Evolutionary conservation across 35 echinoderm and acorn worm genomes (phyloP), one percentile per base, ranked within the genome.

Genomic region (Patiria miniata): DNA sequence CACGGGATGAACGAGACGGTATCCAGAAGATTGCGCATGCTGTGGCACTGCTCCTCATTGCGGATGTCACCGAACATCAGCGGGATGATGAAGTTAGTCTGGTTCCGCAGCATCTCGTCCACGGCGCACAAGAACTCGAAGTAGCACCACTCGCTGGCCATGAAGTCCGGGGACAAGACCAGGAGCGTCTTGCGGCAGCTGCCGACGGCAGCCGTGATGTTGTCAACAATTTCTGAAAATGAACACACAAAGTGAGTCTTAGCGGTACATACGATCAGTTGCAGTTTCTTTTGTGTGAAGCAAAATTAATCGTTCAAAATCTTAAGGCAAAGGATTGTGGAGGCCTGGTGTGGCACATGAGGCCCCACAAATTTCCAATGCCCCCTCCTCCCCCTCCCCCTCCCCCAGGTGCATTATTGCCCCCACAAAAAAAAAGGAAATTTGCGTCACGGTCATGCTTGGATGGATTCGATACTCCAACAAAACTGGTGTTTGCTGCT

Each of bases 161-260:
- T 81, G 50, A 94, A 94, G 39, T 81, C 92, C 6, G 86, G 86
- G 17, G 92, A 89, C 34, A 94, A 56, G 36, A 94, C 92, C 0
- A 94, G 61, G 18, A 94, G 60, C 32, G 89, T 80, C 80, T 94
- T 94, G 39, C 77, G 89, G 1, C 80, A 23, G 29, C 68, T 89
- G 22, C 60, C 61, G 38, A 94, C 76, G 5, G 86, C 86, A 73
- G 19, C 14, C 14, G 21, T 26, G 65, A 73, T 73, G 65, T 73
- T 73, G 18, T 73, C 65, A 73, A 23, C 29, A 4, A 73, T 73
- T 73, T 73, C 65, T 73, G 57, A 60, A 60, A 60, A 6, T 26
- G 19, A 60, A 47, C 42, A 47, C 4, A 47, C 42, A 47, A 12
- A 47, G 4, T 47, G 12, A 47, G 42, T 6, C 4, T 47, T 47